Evolutionary conservation across 2,797 vertebrate species (phyloP).

Genomic region (Meda fulgida): DNA sequence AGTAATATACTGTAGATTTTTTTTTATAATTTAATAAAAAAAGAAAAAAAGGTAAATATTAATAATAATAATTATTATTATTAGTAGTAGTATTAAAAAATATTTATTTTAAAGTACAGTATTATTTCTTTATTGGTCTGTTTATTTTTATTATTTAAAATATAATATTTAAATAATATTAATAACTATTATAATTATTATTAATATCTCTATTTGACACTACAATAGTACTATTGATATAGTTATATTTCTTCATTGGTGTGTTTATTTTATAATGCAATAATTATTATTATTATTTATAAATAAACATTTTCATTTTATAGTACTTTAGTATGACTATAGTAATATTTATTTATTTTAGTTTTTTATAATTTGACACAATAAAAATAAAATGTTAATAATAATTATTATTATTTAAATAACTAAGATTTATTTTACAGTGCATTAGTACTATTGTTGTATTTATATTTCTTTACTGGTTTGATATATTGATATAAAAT

Average conservation of each 20-base stretch:
- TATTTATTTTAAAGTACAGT: not conserved
- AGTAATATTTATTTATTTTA: not conserved
- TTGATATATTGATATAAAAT: not conserved
- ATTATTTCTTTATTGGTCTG: not conserved
- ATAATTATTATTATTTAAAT: too few species aligned
- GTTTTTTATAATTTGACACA: too few species aligned
- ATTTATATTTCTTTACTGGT: not conserved
- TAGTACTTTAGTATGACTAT: not conserved
- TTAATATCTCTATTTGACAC: not conserved
- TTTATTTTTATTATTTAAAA: not conserved
- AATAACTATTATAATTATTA: not conserved
- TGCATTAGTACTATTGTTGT: not conserved
- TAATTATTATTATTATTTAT: not conserved
- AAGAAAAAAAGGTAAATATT: not conserved
- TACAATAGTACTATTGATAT: not conserved
- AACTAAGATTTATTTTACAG: not conserved
- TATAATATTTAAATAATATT: not conserved
- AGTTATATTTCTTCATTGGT: not conserved
- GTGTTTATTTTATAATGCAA: not conserved
- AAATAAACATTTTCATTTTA: not conserved
- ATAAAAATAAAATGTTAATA: too few species aligned
- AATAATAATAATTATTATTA: not conserved
- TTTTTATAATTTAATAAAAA: not conserved
- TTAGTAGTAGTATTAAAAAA: too few species aligned
- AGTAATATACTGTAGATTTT: not conserved